Evolutionary conservation across 30 jellyfish, hydroid and myxozoan species (phyloP).

Genomic region (Aurelia aurita complex sp. Pacific): DNA sequence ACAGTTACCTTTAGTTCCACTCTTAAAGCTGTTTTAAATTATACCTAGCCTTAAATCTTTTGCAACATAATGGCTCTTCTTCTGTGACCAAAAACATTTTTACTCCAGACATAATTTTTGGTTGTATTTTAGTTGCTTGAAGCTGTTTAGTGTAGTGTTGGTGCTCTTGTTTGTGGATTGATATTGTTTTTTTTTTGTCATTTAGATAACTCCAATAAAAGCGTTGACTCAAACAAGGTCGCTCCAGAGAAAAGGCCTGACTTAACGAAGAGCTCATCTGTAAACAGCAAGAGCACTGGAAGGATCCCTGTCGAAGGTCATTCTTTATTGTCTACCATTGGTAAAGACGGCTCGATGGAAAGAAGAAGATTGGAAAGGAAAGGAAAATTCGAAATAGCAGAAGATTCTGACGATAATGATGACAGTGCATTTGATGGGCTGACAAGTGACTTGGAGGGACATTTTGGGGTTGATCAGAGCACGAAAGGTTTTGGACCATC

Average conservation of each 20-base stretch:
- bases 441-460: not conserved
- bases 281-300: not conserved
- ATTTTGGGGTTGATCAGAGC: not conserved
- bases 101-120: too few species aligned
- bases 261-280: too few species aligned
- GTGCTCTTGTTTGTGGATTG: too few species aligned
- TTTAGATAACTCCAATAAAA: not conserved
- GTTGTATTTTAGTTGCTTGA: too few species aligned
- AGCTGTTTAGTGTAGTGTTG: too few species aligned
- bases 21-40: too few species aligned
- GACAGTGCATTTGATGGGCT: slow-evolving; percentile 10
- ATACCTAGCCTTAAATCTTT: too few species aligned
- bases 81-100: too few species aligned
- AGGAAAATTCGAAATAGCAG: slow-evolving; percentile 3
- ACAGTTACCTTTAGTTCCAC: too few species aligned
- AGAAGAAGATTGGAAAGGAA: slow-evolving; percentile 13
- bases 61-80: too few species aligned
- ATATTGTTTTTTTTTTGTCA: not conserved
- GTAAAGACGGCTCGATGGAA: slow-evolving; percentile 9
- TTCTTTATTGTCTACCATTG: not conserved
- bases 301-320: not conserved
- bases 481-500: slow-evolving; percentile 13
- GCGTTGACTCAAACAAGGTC: not conserved
- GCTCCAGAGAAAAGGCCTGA: too few species aligned
- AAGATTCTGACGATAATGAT: slow-evolving; percentile 16